A percentile compares a stretch with the other conserved stretches of the same genome.
These are phyloP conservation scores for Platypus cylindrus DNA, from an alignment of 2,888 invertebrate genomes.

Conservation along the genomic window DNA sequence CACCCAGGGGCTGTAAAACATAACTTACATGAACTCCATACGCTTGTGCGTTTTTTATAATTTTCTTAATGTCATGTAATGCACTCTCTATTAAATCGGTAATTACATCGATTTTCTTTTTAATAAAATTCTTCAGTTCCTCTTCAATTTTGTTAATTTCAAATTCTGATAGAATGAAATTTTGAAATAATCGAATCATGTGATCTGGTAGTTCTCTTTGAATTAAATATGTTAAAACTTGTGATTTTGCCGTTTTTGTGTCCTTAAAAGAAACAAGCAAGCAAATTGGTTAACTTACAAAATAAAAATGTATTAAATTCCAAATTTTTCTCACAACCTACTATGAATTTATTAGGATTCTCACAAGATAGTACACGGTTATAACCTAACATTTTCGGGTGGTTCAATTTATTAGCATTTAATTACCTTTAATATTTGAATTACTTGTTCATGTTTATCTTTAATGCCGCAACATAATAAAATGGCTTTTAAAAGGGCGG, in stretches of 20 bases:
- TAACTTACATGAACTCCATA: slow-evolving; percentile 63
- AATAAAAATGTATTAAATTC: too few relatives aligned
- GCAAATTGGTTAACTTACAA: too few relatives aligned
- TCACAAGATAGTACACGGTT: too few relatives aligned
- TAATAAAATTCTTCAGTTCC: slow-evolving; percentile 51
- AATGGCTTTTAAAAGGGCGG: slow-evolving; percentile 59
- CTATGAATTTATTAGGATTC: too few relatives aligned
- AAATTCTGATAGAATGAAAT: slow-evolving; percentile 55
- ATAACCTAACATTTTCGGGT: too few relatives aligned
- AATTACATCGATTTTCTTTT: slow-evolving; percentile 51
- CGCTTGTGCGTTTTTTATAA: slow-evolving; percentile 55
- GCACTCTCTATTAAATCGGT: slow-evolving; percentile 55
- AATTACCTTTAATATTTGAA: slow-evolving; percentile 37
- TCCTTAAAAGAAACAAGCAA: too few relatives aligned
- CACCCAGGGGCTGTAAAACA: too few relatives aligned
- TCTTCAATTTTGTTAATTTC: slow-evolving; percentile 46
- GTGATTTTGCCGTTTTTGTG: slow-evolving; percentile 50
- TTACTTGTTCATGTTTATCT: slow-evolving; percentile 45
- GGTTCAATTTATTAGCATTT: too few relatives aligned
- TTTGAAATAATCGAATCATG: slow-evolving; percentile 48
- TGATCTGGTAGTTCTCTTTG: slow-evolving; percentile 56
- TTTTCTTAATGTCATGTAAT: slow-evolving; percentile 59
- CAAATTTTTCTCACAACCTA: too few relatives aligned
- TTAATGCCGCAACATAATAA: slow-evolving; percentile 71
- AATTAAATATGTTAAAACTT: slow-evolving; percentile 56